Base-by-base conservation (phyloP, 2,797 vertebrate genomes). In the Neomorphus geoffroyi region DNA sequence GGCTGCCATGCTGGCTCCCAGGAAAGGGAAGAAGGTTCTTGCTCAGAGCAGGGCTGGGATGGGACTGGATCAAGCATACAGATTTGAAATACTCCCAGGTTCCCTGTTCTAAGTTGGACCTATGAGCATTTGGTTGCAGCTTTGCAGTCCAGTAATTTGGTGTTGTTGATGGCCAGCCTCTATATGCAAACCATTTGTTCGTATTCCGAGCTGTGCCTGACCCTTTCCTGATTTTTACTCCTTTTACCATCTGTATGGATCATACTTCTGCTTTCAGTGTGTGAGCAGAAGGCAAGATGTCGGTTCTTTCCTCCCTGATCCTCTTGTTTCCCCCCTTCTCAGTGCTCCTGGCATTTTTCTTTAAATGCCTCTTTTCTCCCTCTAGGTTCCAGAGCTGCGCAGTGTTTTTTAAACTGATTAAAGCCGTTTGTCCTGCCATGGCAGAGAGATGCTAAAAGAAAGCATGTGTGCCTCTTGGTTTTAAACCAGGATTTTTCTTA, bases 1-100 rank as follows among this genome's bases (percentile, higher is more conserved):
- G 50, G 21, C 57, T 71, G 65, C 37, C 5, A 0, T 0, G 2
- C 35, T 1, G 1, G 5, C 22, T 62, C 0, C 0, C 16, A 21
- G 43, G 32, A 28, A 61, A 54, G 46, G 46, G 66, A 71, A 60
- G 28, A 1, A 7, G 10, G 15, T 69, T 87, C 60, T 46, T 60
- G 17, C 18, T 32, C 30, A 56, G 35, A 46, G 21, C 15, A 64
- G 14, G 79, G 3, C 30, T 64, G 70, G 27, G 27, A 13, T 81
- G 37, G 17, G 19, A 24, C 26, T 32, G 41, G 26, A 54, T 54
- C 23, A 41, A 30, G 18, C n/a, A 45, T 13, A 24, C 13, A 16
- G 12, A 13, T 53, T 10, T 50, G 35, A 64, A 84, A 45, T 19
- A 4, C 17, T 61, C 24, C 14, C 62, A 50, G 10, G 19, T 37